Evolutionary conservation across 1,140 invertebrate genomes (phyloP), one percentile per base, ranked within the genome.

Genomic region (Vanessa atalanta): DNA sequence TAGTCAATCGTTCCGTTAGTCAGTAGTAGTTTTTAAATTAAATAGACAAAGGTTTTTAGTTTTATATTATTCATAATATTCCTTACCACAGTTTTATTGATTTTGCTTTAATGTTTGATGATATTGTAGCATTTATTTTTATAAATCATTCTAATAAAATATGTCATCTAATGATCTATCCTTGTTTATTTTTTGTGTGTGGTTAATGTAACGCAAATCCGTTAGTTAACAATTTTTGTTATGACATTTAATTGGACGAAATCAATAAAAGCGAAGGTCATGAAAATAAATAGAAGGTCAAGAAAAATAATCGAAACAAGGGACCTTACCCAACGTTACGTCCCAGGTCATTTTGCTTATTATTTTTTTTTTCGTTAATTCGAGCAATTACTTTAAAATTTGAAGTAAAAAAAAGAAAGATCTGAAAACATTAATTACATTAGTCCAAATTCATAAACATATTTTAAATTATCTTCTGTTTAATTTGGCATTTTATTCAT

Each of bases 251-350:
- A 78, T 72, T 60, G 72, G 70, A 75, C 57, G 73, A 75, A 79
- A 83, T 73, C 26, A 79, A 76, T 79, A 77, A 75, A n/a, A 55
- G 48, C 23, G 55, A 81, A 79, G 77, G 77, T 79, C 65, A 69
- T 53, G 51, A 53, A 53, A n/a, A n/a, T 9, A 53, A 16, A 16
- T n/a, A n/a, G n/a, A 53, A 16, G 8, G n/a, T 15, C 43, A 61
- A 67, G 53, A 66, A 65, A 4, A 60, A 53, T 61, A 55, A 70
- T 15, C 13, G 16, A 65, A 63, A 65, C 37, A 72, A 67, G 55
- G 71, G n/a, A 75, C 55, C 75, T 81, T 76, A 83, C 81, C 79
- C 57, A 80, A 79, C 31, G 81, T 83, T 73, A 83, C 55, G 23
- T 83, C 81, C 81, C 81, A 83, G 37, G 76, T 76, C 81, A 80